These are phyloP conservation scores for Hyperoplus lanceolatus DNA, from an alignment of 2,797 vertebrate genomes.

Conservation along the genomic window DNA sequence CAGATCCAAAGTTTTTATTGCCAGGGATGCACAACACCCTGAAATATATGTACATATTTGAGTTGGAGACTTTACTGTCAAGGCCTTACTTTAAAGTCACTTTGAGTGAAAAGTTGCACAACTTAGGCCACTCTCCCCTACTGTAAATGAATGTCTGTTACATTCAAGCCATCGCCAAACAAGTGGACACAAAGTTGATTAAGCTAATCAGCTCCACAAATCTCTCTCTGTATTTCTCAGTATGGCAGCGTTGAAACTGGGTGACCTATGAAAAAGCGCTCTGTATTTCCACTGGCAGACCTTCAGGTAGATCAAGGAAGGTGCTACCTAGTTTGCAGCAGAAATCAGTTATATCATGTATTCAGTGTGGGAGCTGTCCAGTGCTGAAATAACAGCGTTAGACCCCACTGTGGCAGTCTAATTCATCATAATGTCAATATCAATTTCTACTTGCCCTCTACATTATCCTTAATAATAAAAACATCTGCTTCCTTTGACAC, in stretches of 20 bases:
- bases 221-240: too few relatives aligned
- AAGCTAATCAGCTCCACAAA: too few relatives aligned
- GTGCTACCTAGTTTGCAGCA: not conserved
- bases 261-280: not conserved
- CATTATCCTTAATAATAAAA: not conserved
- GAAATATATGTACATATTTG: too few relatives aligned
- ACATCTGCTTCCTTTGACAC: not conserved
- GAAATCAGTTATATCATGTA: not conserved
- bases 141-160: not conserved
- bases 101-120: too few relatives aligned
- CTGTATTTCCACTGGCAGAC: not conserved
- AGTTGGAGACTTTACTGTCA: too few relatives aligned
- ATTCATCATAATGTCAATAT: not conserved
- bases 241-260: not conserved
- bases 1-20: too few relatives aligned
- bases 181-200: too few relatives aligned
- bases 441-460: not conserved
- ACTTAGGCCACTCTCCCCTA: too few relatives aligned
- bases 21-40: too few relatives aligned
- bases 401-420: not conserved
- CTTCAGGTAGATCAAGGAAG: not conserved
- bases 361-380: conserved; percentile 46
- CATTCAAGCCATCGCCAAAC: too few relatives aligned
- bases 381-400: conserved; percentile 54
- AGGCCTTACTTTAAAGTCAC: too few relatives aligned